Base-by-base conservation (phyloP, 1,140 invertebrate species). In the Phthorimaea operculella region DNA sequence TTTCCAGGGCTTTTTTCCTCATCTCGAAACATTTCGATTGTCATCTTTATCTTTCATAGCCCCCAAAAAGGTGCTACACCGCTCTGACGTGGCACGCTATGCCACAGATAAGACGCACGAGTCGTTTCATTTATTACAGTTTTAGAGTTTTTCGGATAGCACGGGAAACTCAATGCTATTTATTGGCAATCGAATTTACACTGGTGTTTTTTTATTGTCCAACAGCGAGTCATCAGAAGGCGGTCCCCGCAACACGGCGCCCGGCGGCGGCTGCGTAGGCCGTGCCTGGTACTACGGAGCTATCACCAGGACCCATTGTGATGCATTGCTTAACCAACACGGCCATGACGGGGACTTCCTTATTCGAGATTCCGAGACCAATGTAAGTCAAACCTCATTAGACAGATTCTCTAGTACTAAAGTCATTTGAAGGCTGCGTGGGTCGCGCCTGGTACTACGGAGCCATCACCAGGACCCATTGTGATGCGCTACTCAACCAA, bases 301-400 rank as follows among this genome's bases (percentile, higher is more conserved):
- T 68, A 96, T 99, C 66, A 95, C 96, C 16, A 90, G 98, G 63
- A 93, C 93, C 62, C 95, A 98, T 78, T 98, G 97, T 88, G 98
- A 99, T 86, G 92, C 92, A 62, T 86, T 99, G 71, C 89, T 99
- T 63, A 97, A 96, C 86, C 93, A 95, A 70, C 93, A 95, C 83
- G 98, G 96, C 16, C 92, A 95, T 67, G 96, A 99, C 86, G 98
- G 98, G 17, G 98, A 99, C 87, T 99, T 99, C 87, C 91, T 99
- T 65, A 97, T 99, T 72, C 88, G 98, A 73, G 97, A 99, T 85
- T 98, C 96, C 83, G 98, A 99, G 90, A 98, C 97, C 72, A 98
- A 98, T 88, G 97, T 99, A 86, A 93, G 93, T 90, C 53, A 55
- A 45, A n/a, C n/a, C n/a, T n/a, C 42, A 34, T 11, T 34, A 34